Conservation (phyloP, 2,797 vertebrate species). For the Diplodus puntazzo region DNA sequence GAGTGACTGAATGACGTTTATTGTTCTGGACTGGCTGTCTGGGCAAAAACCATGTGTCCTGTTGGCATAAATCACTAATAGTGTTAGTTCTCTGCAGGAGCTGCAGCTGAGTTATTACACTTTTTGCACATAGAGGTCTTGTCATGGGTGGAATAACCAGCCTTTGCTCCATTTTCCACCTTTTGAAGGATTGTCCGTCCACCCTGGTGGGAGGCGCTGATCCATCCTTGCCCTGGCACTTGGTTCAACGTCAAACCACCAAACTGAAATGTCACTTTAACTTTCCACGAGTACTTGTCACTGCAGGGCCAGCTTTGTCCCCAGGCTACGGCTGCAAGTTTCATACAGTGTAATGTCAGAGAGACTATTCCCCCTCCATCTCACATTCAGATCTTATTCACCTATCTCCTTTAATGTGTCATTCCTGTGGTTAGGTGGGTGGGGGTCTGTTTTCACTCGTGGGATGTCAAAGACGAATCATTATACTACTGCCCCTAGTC, state of each 20-base stretch:
- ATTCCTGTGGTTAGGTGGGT: slow-evolving; percentile 55
- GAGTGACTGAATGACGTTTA: slow-evolving; percentile 63
- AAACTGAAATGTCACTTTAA: slow-evolving; percentile 81
- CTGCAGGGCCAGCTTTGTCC: slow-evolving; percentile 63
- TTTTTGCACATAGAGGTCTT: slow-evolving; percentile 48
- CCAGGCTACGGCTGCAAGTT: slow-evolving; percentile 57
- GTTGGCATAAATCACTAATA: slow-evolving; percentile 56
- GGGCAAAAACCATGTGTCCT: slow-evolving; percentile 39
- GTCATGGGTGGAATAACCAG: slow-evolving; percentile 41
- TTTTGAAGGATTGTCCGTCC: slow-evolving; percentile 61
- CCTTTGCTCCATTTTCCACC: slow-evolving; percentile 46
- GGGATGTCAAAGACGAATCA: slow-evolving; percentile 56
- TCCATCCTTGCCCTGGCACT: slow-evolving; percentile 66
- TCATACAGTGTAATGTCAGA: slow-evolving; percentile 65
- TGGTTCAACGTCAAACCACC: slow-evolving; percentile 68
- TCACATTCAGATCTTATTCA: slow-evolving; percentile 67
- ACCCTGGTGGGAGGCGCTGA: slow-evolving; percentile 66
- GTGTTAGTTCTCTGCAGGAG: slow-evolving; percentile 53
- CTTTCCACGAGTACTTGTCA: slow-evolving; percentile 70
- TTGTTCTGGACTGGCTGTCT: slow-evolving; percentile 50
- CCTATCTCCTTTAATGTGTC: slow-evolving; percentile 66
- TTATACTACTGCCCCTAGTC: slow-evolving; percentile 43
- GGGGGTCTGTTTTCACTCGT: slow-evolving; percentile 55
- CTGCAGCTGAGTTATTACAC: slow-evolving; percentile 49
- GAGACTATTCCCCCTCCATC: slow-evolving; percentile 62